These are phyloP conservation scores for Eufriesea mexicana DNA, from an alignment of 1,140 invertebrate species.

Conservation along the genomic window DNA sequence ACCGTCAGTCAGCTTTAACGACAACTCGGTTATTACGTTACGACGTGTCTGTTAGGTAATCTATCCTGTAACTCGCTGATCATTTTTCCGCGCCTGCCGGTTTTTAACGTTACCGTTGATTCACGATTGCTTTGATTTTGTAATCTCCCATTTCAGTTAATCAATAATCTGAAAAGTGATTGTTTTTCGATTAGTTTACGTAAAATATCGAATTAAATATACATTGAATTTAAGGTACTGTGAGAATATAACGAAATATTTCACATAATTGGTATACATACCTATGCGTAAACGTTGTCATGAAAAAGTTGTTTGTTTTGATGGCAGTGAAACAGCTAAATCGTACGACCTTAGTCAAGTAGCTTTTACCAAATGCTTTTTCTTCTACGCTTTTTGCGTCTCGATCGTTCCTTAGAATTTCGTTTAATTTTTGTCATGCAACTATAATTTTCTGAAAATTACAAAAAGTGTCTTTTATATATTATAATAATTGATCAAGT, in stretches of 20 bases:
- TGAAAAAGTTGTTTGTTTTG: slow-evolving; percentile 68
- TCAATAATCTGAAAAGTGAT: background rate
- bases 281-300: background rate
- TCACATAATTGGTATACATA: background rate
- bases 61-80: slow-evolving; percentile 33
- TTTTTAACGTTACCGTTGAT: background rate
- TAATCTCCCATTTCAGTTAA: background rate
- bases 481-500: background rate
- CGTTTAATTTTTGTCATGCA: background rate
- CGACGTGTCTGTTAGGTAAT: slow-evolving; percentile 61
- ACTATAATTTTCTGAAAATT: background rate
- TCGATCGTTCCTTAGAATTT: background rate
- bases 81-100: slow-evolving; percentile 30
- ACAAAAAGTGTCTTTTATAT: background rate
- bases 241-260: background rate
- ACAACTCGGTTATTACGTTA: slow-evolving; percentile 53
- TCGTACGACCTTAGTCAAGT: background rate
- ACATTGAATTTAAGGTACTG: background rate
- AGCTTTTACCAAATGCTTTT: slow-evolving; percentile 24
- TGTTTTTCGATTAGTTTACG: background rate
- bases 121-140: slow-evolving; percentile 1
- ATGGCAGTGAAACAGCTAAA: slow-evolving; percentile 29
- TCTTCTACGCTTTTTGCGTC: background rate
- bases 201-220: background rate
- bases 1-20: slow-evolving; percentile 30